Conservation (phyloP, 2,113 vertebrate genomes). For the Tenebrosternarchus preto region DNA sequence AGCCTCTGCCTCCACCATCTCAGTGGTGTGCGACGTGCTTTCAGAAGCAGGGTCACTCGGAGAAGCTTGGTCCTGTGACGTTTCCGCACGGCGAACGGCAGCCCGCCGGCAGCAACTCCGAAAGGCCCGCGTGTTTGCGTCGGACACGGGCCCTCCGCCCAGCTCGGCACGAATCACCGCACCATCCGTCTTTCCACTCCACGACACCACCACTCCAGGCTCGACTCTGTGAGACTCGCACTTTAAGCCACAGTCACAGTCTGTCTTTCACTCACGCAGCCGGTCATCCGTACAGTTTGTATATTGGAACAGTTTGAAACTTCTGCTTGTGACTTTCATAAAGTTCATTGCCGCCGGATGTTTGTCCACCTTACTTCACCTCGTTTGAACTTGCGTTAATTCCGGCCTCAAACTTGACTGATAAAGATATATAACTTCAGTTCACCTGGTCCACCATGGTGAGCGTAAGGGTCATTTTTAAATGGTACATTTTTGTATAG, state of each 20-base stretch:
- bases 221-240: background rate
- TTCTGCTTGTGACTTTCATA: no score
- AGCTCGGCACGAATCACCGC: background rate
- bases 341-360: no score
- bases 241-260: no score
- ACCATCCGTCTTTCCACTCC: background rate
- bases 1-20: background rate
- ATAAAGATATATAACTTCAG: background rate
- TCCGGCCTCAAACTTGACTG: background rate
- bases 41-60: slow-evolving; percentile 28
- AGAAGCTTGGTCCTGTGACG: slow-evolving; percentile 5
- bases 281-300: no score
- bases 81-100: slow-evolving; percentile 7
- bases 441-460: background rate
- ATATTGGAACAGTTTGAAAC: no score
- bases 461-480: background rate
- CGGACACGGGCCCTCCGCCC: slow-evolving; percentile 7
- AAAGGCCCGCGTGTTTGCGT: slow-evolving; percentile 32
- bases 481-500: background rate
- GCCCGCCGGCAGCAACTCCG: background rate
- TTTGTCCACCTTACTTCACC: no score
- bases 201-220: background rate
- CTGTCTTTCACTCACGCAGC: no score
- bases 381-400: no score
- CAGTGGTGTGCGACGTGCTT: background rate